Base-by-base conservation (phyloP, 1,140 invertebrate genomes). In the Tribolium madens region DNA sequence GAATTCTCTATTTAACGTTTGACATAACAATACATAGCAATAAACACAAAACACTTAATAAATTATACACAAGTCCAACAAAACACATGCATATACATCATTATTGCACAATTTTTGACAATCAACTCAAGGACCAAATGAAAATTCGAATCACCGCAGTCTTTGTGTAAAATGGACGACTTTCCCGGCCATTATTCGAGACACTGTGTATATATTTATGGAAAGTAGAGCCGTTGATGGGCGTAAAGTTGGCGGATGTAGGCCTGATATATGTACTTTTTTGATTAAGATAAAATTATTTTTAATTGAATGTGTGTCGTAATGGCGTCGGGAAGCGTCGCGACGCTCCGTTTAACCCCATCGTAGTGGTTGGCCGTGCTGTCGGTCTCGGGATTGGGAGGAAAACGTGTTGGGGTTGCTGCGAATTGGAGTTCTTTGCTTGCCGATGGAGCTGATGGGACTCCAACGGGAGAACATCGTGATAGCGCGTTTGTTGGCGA, bases 381-480 rank as follows among this genome's bases (percentile, higher is more conserved):
- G 79, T 64, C 78, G 15, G 18, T 80, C 76, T 73, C 76, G 78
- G n/a, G 76, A 69, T 26, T 79, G 75, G 21, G 77, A 53, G 33
- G 72, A 75, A 69, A 77, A 48, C 70, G 70, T 18, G 69, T 76
- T 46, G 68, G 78, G 79, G 26, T 75, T 78, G 47, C 82, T 81
- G 36, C 81, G 77, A 33, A 83, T 84, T 4, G 83, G 81, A 13
- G 82, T 79, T 48, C 82, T 36, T 12, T 83, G 76, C 73, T 84
- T 84, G 1, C 83, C 83, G 36, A 84, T 77, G 47, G 71, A 75
- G 73, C 81, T 83, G 46, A 84, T 77, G 13, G 82, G 78, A 15
- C 79, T 79, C 82, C 82, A 83, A 14, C 83, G 80, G 14, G 81
- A 80, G 69, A 84, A 80, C 81, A 84, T 83, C 6, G 82, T 80